Evolutionary conservation across 1,140 invertebrate genomes (phyloP), one percentile per base, ranked within the genome.

Genomic region (Macrotrachela quadricornifera): DNA sequence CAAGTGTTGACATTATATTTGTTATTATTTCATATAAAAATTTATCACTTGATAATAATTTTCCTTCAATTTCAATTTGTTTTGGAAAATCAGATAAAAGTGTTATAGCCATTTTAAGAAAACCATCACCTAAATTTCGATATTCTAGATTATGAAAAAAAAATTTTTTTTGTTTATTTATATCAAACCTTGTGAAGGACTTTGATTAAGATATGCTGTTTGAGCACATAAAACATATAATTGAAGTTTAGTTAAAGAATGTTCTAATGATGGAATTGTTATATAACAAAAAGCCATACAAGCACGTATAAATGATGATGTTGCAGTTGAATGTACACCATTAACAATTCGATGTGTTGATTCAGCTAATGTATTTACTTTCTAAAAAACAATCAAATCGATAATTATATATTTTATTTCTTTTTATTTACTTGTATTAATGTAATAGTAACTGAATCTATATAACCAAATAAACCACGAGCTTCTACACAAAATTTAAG

Each of bases 261-360:
- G 80, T 56, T 76, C 75, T 59, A 95, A 77, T 9, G 87, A 92
- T 18, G 90, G 90, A 69, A 91, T 85, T 1, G 88, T 94, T 40
- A 96, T 90, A 64, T 81, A 94, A 68, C 80, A 81, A 70, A 85
- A 95, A 0, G 90, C 88, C 49, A 83, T 79, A 74, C 88, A 95
- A n/a, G 87, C 86, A 59, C 82, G 77, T 30, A 85, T 80, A 73
- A 90, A 86, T 54, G 82, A 78, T 4, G 75, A 76, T 1, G 82
- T 83, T 72, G 81, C 81, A 59, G 78, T 76, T 2, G 81, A 83
- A 61, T 84, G 80, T 61, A 80, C 76, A 3, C 81, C 79, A 54
- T 78, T 76, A 4, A 85, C 77, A 43, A 82, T 75, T 60, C 74
- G 74, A 53, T 78, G 70, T 1, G 80, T 82, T 61, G 79, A 77